These are phyloP conservation scores for Fragum fragum DNA, from an alignment of 2,888 invertebrate species.

Conservation along the genomic window DNA sequence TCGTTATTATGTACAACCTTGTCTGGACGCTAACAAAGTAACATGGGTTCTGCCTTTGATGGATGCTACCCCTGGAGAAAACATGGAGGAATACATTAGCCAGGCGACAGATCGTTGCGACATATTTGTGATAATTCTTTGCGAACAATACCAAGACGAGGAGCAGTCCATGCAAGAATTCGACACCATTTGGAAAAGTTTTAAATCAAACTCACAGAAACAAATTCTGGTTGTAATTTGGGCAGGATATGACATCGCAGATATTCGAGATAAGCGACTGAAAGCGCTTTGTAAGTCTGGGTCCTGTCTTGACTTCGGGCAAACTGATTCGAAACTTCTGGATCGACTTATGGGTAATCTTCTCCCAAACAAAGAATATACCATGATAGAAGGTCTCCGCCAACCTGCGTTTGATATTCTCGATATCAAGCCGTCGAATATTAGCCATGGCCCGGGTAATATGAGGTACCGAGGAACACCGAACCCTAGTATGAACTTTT, in stretches of 20 bases:
- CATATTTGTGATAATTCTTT: constrained; percentile 13
- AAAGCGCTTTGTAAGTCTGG: neutral
- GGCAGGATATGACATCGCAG: neutral
- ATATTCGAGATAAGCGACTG: neutral
- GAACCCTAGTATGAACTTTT: no score
- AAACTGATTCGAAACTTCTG: neutral
- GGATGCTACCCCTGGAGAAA: neutral
- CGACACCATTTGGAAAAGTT: constrained; percentile 27
- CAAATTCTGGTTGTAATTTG: constrained; percentile 12
- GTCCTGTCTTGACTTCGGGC: neutral
- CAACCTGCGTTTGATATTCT: neutral
- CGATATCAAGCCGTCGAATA: neutral
- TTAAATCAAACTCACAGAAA: constrained; percentile 9
- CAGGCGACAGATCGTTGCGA: neutral
- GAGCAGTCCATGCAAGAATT: constrained; percentile 13
- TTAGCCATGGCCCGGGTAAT: neutral
- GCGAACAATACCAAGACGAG: constrained; percentile 12
- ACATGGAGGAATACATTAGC: neutral
- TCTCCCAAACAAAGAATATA: neutral
- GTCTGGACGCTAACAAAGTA: neutral
- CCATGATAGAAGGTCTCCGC: neutral
- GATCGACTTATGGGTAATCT: neutral
- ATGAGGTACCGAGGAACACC: neutral
- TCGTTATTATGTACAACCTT: neutral
- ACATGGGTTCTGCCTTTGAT: neutral